Evolutionary conservation across 2,113 vertebrate genomes (phyloP), one percentile per base, ranked within the genome.

Genomic region (Taxidea taxus): DNA sequence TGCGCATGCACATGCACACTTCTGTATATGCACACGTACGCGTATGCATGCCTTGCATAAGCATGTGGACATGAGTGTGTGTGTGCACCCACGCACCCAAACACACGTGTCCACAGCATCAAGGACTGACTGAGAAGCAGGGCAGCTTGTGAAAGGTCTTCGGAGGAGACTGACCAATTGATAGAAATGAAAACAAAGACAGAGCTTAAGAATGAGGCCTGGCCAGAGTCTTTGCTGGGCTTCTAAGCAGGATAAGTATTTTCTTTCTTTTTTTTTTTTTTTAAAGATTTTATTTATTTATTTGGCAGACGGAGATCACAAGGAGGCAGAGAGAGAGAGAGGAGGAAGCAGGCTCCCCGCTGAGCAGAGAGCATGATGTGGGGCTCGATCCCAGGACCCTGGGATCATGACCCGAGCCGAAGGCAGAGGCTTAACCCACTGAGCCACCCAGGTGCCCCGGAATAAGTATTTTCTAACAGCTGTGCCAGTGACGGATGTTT

Each of bases 1-100:
- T 18, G 15, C 20, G 2, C 9, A 0, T 1, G 0, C 77, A 80
- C 34, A 14, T 16, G n/a, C n/a, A 39, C 2, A 6, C 25, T 14
- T 44, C 74, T 56, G 56, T 29, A 25, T 44, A 12, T 20, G 14
- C 56, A 44, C 70, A 44, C 3, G 4, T 37, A 5, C 51, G 1
- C 60, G 21, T 25, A 9, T 21, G 64, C 64, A n/a, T 9, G 34
- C 64, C 31, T 9, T n/a, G 64, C 16, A 9, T 68, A n/a, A n/a
- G 64, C 3, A 8, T 23, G 68, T 47, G 58, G 2, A 29, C 49
- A 27, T 20, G 10, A 6, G 66, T 16, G 44, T 25, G 9, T 23
- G 16, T 18, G 37, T 9, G 10, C 54, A 27, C 80, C 39, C 34
- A n/a, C 15, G 0, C 13, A 44, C 23, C n/a, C 29, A 70, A 5